phyloP scores from a whole-genome alignment of 2,113 vertebrate species.

The Phrynocephalus versicolor region DNA sequence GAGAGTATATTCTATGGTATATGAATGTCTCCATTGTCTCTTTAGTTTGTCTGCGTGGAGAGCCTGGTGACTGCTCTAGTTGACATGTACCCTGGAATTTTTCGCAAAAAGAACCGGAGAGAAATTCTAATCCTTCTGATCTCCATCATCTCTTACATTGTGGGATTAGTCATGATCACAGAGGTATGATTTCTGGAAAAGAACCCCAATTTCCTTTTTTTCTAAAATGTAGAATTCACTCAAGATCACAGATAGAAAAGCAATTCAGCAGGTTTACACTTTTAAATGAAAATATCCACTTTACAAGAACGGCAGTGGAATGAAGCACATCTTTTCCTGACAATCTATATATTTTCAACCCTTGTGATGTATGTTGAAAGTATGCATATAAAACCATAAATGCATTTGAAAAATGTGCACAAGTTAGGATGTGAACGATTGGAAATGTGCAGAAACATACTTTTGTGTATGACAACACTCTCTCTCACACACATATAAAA shows the following conservation, averaged over 20 bases:
- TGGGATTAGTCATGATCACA: slow-evolving; percentile 92
- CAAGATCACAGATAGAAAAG: background rate
- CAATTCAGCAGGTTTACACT: background rate
- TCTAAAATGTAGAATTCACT: background rate
- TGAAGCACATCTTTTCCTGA: too few species aligned
- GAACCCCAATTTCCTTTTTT: background rate
- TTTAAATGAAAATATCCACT: too few species aligned
- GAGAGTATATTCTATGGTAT: fast-evolving
- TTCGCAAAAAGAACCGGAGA: slow-evolving; percentile 87
- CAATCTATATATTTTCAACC: background rate
- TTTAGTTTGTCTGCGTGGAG: slow-evolving; percentile 91
- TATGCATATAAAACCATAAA: background rate
- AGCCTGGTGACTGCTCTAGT: slow-evolving; percentile 90
- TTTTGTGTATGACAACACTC: background rate
- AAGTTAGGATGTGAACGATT: background rate
- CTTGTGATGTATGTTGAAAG: background rate
- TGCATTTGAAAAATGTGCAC: background rate
- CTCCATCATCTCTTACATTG: slow-evolving; percentile 81
- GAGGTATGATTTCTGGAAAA: slow-evolving; percentile 77
- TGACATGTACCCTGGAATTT: slow-evolving; percentile 88
- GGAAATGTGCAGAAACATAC: background rate
- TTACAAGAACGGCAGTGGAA: background rate
- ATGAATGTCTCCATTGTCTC: slow-evolving; percentile 16
- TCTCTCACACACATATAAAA: too few species aligned
- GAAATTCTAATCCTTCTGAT: slow-evolving; percentile 86